Conservation (phyloP, 1,140 invertebrate genomes). For the Bradysia coprophila region DNA sequence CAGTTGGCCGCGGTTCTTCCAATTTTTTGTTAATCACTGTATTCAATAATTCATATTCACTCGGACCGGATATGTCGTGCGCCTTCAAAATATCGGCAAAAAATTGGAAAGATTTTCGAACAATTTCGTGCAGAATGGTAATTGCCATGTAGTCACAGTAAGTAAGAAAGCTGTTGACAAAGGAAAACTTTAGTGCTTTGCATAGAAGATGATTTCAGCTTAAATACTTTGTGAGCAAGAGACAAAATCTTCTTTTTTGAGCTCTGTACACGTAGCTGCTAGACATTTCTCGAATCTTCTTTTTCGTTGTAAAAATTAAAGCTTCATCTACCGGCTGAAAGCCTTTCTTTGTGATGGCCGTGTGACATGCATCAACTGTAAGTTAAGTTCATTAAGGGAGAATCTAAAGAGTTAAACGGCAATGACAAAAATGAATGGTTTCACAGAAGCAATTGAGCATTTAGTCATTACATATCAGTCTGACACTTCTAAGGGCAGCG, state of each 20-base stretch:
- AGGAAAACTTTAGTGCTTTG: slow-evolving; percentile 1
- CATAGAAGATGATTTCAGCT: slow-evolving; percentile 1
- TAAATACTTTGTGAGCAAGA: slow-evolving; percentile 41
- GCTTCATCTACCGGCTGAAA: slow-evolving; percentile 48
- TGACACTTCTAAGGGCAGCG: no score
- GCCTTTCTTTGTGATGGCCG: slow-evolving; percentile 48
- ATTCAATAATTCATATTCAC: slow-evolving; percentile 9
- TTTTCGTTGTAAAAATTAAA: slow-evolving; percentile 27
- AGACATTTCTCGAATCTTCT: slow-evolving; percentile 39
- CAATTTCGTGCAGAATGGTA: slow-evolving; percentile 14
- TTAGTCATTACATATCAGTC: no score
- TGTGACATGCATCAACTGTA: slow-evolving; percentile 45
- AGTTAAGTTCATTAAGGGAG: slow-evolving; percentile 41
- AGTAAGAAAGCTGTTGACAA: slow-evolving; percentile 13
- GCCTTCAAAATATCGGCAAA: slow-evolving; percentile 10
- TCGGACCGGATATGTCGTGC: slow-evolving; percentile 12
- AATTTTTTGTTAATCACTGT: slow-evolving; percentile 8
- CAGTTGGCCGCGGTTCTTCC: slow-evolving; percentile 10
- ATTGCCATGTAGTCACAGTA: slow-evolving; percentile 15
- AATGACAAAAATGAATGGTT: no score
- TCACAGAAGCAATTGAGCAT: no score
- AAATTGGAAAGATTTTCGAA: slow-evolving; percentile 12
- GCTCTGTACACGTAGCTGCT: slow-evolving; percentile 70
- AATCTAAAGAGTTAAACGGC: no score
- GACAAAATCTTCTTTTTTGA: slow-evolving; percentile 56